A percentile compares a stretch with the other conserved stretches of the same genome.
Evolutionary conservation across 2,888 invertebrate species (phyloP).

Genomic region (Chloromyia formosa): DNA sequence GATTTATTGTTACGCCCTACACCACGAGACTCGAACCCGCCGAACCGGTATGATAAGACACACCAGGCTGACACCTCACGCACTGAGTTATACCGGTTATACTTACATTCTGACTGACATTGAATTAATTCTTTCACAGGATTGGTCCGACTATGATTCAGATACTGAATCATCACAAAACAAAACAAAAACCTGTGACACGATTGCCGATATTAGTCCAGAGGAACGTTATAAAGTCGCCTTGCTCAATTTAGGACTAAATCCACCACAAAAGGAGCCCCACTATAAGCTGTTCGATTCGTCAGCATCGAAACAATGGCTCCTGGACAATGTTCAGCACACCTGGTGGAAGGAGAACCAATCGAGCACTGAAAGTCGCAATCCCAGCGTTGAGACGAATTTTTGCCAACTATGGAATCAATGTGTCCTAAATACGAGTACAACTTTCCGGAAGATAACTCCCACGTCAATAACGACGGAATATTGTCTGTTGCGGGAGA

Average conservation of each 20-base stretch:
- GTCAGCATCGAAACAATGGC: conserved; percentile 56
- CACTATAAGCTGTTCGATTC: conserved; percentile 53
- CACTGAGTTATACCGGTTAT: no score
- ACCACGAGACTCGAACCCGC: no score
- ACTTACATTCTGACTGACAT: not conserved
- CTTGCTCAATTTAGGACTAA: not conserved
- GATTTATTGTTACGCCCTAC: no score
- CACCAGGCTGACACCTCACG: no score
- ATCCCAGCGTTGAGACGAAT: conserved; percentile 59
- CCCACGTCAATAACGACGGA: conserved; percentile 57
- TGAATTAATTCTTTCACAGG: conserved; percentile 51
- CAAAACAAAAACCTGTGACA: not conserved
- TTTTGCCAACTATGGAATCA: conserved; percentile 63
- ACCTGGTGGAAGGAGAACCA: conserved; percentile 63
- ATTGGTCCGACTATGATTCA: conserved; percentile 59
- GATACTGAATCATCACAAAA: conserved; percentile 1
- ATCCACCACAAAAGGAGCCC: conserved; percentile 53
- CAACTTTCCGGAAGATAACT: conserved; percentile 49
- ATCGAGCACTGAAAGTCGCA: conserved; percentile 56
- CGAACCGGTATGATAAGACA: no score
- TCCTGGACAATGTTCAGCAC: conserved; percentile 61
- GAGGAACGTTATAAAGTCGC: not conserved
- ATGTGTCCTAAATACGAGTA: conserved; percentile 52
- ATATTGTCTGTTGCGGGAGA: conserved; percentile 59
- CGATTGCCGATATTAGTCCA: not conserved